Conservation (phyloP, 2,888 invertebrate species). For the Volucella bombylans region DNA sequence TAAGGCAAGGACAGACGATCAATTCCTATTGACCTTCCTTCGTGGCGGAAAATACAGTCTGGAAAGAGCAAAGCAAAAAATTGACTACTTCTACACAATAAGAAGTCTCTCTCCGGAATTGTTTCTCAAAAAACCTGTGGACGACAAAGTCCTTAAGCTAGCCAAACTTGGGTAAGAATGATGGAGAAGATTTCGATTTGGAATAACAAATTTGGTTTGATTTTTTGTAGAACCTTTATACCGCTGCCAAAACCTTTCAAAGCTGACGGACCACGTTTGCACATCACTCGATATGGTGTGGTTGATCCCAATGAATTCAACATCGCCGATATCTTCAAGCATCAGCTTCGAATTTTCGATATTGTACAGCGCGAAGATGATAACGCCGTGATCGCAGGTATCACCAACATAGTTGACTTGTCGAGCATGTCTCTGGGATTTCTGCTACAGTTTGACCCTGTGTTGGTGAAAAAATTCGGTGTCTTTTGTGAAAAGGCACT, state of each 20-base stretch:
- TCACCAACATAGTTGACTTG: constrained; percentile 83
- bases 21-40: constrained; percentile 83
- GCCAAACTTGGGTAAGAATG: constrained; percentile 81
- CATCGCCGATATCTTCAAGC: constrained; percentile 83
- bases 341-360: constrained; percentile 84
- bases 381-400: constrained; percentile 83
- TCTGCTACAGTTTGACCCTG: constrained; percentile 84
- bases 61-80: constrained; percentile 84
- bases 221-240: constrained; percentile 75
- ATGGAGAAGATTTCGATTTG: not conserved
- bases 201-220: not conserved
- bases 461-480: constrained; percentile 83
- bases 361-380: constrained; percentile 85
- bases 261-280: constrained; percentile 82
- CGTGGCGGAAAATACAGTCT: constrained; percentile 84
- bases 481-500: constrained; percentile 84
- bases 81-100: constrained; percentile 85
- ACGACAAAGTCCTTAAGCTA: constrained; percentile 75
- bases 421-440: constrained; percentile 83
- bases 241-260: constrained; percentile 76
- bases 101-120: constrained; percentile 85
- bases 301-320: constrained; percentile 81
- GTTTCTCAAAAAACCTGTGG: constrained; percentile 79
- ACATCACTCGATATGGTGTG: constrained; percentile 83
- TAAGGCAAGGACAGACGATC: constrained; percentile 79